phyloP scores from a whole-genome alignment of 2,113 vertebrate species.

The Cynopterus brachyotis region DNA sequence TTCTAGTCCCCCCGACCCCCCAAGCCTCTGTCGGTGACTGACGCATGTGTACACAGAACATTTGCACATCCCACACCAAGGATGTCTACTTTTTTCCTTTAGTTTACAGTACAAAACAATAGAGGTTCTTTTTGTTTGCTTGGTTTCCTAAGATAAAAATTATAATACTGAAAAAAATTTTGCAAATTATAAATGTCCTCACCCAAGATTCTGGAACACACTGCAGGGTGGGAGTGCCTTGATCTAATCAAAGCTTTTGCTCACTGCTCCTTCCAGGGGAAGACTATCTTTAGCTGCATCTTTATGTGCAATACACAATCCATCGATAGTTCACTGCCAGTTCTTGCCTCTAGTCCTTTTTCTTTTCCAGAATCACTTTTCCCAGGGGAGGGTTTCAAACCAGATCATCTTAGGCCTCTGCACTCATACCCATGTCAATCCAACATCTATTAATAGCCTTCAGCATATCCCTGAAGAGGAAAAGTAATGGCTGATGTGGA shows the following conservation, averaged over 20 bases:
- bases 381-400: not conserved
- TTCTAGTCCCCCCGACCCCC: not conserved
- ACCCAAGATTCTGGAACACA: not conserved
- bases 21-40: not conserved
- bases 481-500: not conserved
- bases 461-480: not conserved
- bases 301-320: not conserved
- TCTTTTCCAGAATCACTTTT: not conserved
- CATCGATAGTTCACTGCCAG: fast-evolving
- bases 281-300: not conserved
- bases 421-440: not conserved
- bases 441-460: not conserved
- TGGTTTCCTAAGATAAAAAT: not conserved
- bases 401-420: not conserved
- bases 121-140: not conserved
- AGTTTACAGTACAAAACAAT: not conserved
- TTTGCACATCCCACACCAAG: not conserved
- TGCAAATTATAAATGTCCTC: constrained; percentile 13
- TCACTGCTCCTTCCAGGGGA: not conserved
- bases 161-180: not conserved
- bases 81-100: not conserved
- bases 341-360: not conserved
- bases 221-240: not conserved
- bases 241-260: not conserved
- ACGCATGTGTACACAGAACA: not conserved